Evolutionary conservation across 1,140 invertebrate genomes (phyloP), one percentile per base, ranked within the genome.

Genomic region (Drosophila sproati): DNA sequence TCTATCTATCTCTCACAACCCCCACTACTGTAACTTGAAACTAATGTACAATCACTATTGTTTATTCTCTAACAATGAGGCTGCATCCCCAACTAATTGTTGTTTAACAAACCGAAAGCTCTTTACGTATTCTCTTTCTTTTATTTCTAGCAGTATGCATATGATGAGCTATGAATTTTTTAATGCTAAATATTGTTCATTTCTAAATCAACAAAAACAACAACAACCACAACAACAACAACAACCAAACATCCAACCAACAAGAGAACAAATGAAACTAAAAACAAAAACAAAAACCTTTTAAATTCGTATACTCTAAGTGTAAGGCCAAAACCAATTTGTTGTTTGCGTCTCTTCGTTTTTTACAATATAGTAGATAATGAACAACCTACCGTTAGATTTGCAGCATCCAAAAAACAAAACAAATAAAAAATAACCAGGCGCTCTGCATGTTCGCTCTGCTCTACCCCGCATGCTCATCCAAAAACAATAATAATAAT

Each of bases 71-170:
- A 5, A 34, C 3, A 31, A 41, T 62, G 29, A 69, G 51, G 57
- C 43, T 52, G 54, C 51, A 63, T 54, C 20, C 45, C 45, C 50
- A 34, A 70, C 5, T 67, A 68, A 56, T 73, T 62, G 35, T 73
- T 73, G 41, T 45, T 62, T 69, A 66, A 56, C 51, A 45, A 35
- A 56, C n/a, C 59, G 52, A 81, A 77, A 67, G 57, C 51, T 89
- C 62, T 82, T 77, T 73, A 85, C 70, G 60, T 89, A 83, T 83
- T 88, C 64, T 88, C 75, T 78, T 89, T 83, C 78, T 83, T 89
- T 81, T 82, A 78, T 85, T 90, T 89, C 86, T 89, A 90, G 86
- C 81, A 76, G 68, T 89, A 85, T 89, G 85, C 77, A 85, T 85
- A 78, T 77, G 86, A 89, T 81, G 85, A 89, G 68, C 68, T 88